phyloP scores from a whole-genome alignment of 2,888 invertebrate genomes.

The Elmis aenea region DNA sequence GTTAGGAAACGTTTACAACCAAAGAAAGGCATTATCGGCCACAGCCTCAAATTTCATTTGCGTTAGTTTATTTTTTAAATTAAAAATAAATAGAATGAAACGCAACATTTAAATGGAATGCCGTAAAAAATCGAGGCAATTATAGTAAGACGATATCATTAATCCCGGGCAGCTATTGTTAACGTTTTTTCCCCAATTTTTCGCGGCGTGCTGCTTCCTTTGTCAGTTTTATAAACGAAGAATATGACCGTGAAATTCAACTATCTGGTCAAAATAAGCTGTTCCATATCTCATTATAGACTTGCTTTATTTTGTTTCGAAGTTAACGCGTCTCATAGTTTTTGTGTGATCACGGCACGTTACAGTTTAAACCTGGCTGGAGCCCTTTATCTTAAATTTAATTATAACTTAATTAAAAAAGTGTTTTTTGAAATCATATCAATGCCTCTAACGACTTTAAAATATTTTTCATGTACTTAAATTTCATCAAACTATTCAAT shows the following conservation, averaged over 20 bases:
- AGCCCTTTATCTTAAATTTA: too few relatives aligned
- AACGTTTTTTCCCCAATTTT: conserved; percentile 34
- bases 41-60: too few relatives aligned
- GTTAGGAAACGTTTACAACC: too few relatives aligned
- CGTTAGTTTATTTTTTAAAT: conserved; percentile 19
- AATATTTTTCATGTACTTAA: too few relatives aligned
- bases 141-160: conserved; percentile 36
- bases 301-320: conserved; percentile 35
- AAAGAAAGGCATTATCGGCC: too few relatives aligned
- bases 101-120: conserved; percentile 23
- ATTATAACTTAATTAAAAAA: too few relatives aligned
- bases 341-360: too few relatives aligned
- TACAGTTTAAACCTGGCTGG: too few relatives aligned
- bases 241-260: conserved; percentile 39
- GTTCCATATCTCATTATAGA: conserved; percentile 36
- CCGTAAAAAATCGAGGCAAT: conserved; percentile 30
- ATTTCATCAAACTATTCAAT: too few relatives aligned
- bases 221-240: conserved; percentile 40
- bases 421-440: too few relatives aligned
- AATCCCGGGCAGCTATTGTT: conserved; percentile 33
- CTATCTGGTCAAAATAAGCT: conserved; percentile 39
- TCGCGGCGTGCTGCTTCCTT: conserved; percentile 34
- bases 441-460: too few relatives aligned
- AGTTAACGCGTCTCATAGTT: too few relatives aligned
- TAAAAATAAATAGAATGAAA: conserved; percentile 28